phyloP scores from a whole-genome alignment of 2,888 invertebrate species.

The Scaptomyza polygonia region DNA sequence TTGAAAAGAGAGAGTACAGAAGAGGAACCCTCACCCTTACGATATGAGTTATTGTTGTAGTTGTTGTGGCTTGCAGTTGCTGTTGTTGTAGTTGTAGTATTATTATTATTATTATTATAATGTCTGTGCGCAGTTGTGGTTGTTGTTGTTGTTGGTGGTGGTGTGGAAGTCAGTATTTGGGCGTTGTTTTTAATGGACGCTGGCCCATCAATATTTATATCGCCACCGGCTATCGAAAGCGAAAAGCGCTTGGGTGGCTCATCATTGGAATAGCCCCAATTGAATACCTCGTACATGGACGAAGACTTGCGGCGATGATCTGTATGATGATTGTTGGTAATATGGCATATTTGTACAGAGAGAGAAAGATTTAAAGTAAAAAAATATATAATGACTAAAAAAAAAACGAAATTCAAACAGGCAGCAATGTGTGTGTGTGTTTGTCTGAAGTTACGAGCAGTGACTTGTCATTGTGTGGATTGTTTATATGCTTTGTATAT shows the following conservation, averaged over 20 bases:
- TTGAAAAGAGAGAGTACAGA: constrained; percentile 37
- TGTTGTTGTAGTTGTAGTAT: constrained; percentile 55
- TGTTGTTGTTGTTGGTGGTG: constrained; percentile 60
- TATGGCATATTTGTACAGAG: constrained; percentile 30
- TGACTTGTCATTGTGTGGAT: constrained; percentile 1
- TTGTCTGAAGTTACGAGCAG: constrained; percentile 10
- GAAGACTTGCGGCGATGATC: constrained; percentile 87
- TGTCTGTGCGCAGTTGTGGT: constrained; percentile 79
- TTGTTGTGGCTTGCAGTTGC: constrained; percentile 58
- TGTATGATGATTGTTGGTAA: constrained; percentile 44
- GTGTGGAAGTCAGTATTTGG: constrained; percentile 57
- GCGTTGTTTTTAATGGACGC: constrained; percentile 54
- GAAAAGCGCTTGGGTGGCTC: constrained; percentile 84
- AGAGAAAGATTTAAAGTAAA: constrained; percentile 25
- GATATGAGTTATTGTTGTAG: constrained; percentile 70
- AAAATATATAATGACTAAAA: constrained; percentile 10
- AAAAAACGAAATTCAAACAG: constrained; percentile 14
- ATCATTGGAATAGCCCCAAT: constrained; percentile 86
- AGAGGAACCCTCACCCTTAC: constrained; percentile 83
- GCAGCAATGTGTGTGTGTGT: constrained; percentile 16
- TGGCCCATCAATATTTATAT: constrained; percentile 84
- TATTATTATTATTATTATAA: constrained; percentile 19
- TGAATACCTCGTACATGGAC: constrained; percentile 90
- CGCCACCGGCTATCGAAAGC: constrained; percentile 83
- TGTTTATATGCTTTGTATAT: constrained; percentile 3